A percentile compares a stretch with the other conserved stretches of the same genome.
Evolutionary conservation across 1,140 invertebrate genomes (phyloP).

Genomic region (Panulirus ornatus): DNA sequence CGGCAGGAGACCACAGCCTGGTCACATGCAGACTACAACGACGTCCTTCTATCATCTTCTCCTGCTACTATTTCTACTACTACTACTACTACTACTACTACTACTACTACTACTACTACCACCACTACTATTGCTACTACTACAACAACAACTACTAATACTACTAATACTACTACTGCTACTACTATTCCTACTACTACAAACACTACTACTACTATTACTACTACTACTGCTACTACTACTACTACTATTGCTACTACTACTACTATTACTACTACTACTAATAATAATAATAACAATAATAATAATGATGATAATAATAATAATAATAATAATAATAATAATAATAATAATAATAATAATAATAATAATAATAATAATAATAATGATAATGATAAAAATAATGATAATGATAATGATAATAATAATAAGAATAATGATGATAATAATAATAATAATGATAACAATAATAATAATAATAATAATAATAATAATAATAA

Average conservation of each 20-base stretch:
- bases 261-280: background rate
- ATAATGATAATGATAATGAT: too few relatives aligned
- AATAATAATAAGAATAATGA: too few relatives aligned
- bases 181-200: conserved; percentile 4
- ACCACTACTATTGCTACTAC: conserved; percentile 11
- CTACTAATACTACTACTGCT: conserved; percentile 5
- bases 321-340: conserved; percentile 8
- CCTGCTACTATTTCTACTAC: background rate
- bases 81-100: conserved; percentile 10
- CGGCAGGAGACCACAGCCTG: too few relatives aligned
- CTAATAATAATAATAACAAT: too few relatives aligned
- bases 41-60: background rate
- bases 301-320: conserved; percentile 14
- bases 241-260: background rate
- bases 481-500: conserved; percentile 14
- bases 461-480: conserved; percentile 14
- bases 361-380: conserved; percentile 14
- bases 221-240: background rate
- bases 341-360: conserved; percentile 14
- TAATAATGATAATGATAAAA: too few relatives aligned
- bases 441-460: conserved; percentile 14
- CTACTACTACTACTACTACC: conserved; percentile 9
- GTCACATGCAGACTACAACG: background rate
- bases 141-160: background rate
- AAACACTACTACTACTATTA: too few relatives aligned